Evolutionary conservation across 2,113 vertebrate species (phyloP), one percentile per base, ranked within the genome.

Genomic region (Petroica traversi): DNA sequence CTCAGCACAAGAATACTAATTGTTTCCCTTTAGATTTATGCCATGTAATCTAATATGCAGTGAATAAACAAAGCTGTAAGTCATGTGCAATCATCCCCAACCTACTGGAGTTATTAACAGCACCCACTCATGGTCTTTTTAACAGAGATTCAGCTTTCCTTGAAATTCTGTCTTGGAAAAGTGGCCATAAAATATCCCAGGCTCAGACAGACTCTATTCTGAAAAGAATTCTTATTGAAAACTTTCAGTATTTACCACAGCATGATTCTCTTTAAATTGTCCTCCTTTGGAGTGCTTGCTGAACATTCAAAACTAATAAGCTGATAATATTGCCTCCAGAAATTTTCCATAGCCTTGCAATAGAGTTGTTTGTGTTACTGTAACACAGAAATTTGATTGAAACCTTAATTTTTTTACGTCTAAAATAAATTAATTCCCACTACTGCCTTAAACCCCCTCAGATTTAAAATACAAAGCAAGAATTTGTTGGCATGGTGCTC

Each of bases 11-110:
- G 58, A 89, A 58, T 55, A 28, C 62, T 91, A 89, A 92, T 89
- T 91, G 74, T 91, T 96, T 95, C 81, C 84, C 87, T 85, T 89
- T 88, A 77, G 81, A 76, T 79, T 93, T 95, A 69, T 55, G 69
- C 63, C 28, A 31, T 33, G 33, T 58, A 58, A 58, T 79, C 88
- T 48, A 19, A 81, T 28, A 54, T 8, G 22, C 78, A 88, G 85
- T 51, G 74, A 94, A 87, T 79, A 96, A 95, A 95, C 81, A 91
- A 92, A 79, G 59, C 72, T 68, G 14, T 46, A 95, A 93, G 67
- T 97, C 93, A 78, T 69, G 71, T 89, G 82, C 58, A 74, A 40
- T 83, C 93, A 88, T 69, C 19, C 40, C 40, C 82, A 88, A 6
- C 78, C 67, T 55, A 85, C 78, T 69, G 55, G 59, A 83, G 67